Percentiles rank a stretch among this genome's conserved stretches.
Conservation (phyloP, 2,888 invertebrate genomes). For the Agriopis marginaria region DNA sequence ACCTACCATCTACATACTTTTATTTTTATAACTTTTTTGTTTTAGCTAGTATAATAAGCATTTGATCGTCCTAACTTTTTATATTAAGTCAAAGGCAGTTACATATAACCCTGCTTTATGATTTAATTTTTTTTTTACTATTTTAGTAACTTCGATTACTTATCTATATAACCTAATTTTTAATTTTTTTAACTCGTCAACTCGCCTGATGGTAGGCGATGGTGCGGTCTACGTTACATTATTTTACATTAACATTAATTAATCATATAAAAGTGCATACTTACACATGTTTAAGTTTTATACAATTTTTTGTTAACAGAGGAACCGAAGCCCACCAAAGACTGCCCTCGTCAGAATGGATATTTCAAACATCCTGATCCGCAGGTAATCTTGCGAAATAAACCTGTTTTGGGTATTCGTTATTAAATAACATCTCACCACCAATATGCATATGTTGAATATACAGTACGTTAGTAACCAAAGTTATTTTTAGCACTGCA, state of each 20-base stretch:
- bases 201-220: too few species aligned
- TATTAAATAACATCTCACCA: conserved; percentile 18
- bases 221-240: too few species aligned
- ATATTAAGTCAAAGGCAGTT: too few species aligned
- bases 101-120: too few species aligned
- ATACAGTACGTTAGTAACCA: background rate
- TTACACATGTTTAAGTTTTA: background rate
- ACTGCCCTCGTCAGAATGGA: conserved; percentile 92
- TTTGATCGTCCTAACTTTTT: background rate
- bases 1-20: too few species aligned
- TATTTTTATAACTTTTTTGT: background rate
- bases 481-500: background rate
- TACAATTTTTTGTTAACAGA: conserved; percentile 79
- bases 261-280: background rate
- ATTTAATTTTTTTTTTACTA: too few species aligned
- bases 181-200: too few species aligned
- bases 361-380: conserved; percentile 92
- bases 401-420: conserved; percentile 31
- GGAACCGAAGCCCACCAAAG: conserved; percentile 90
- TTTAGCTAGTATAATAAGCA: background rate
- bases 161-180: background rate
- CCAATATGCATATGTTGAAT: background rate
- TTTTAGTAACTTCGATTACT: background rate
- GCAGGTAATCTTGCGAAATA: conserved; percentile 62
- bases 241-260: background rate